phyloP scores from a whole-genome alignment of 2,888 invertebrate species.

The Drosophila limbata region DNA sequence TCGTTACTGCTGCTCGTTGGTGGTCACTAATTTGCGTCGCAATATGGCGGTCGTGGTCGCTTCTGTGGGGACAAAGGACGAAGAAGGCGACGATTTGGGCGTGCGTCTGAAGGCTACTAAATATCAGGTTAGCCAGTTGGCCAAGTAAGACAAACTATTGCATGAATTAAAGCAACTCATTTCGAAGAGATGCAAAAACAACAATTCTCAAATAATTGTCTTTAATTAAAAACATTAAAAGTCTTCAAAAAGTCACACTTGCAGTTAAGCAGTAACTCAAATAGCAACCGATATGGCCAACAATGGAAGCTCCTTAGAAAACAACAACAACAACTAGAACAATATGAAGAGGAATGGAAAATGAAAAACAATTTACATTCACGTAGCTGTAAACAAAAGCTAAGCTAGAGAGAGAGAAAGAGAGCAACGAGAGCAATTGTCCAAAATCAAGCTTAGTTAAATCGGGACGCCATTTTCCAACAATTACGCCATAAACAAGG shows the following conservation, averaged over 20 bases:
- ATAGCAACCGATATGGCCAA: constrained; percentile 17
- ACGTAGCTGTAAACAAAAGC: constrained; percentile 51
- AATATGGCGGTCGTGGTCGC: constrained; percentile 23
- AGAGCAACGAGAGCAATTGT: constrained; percentile 19
- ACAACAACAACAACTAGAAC: constrained; percentile 2
- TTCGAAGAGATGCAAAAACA: constrained; percentile 21
- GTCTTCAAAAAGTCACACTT: constrained; percentile 7
- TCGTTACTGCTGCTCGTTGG: constrained; percentile 38
- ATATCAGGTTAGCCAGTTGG: constrained; percentile 55
- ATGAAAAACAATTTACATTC: constrained; percentile 59
- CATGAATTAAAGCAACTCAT: constrained; percentile 8
- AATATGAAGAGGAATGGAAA: constrained; percentile 6
- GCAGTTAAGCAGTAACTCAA: constrained; percentile 39
- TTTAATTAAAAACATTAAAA: constrained; percentile 52
- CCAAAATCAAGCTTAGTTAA: constrained; percentile 50
- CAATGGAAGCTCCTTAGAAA: neutral
- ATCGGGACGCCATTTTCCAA: constrained; percentile 62
- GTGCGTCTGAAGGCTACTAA: constrained; percentile 66
- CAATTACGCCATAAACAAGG: constrained; percentile 66
- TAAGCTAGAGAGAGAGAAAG: constrained; percentile 11
- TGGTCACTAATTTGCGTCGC: constrained; percentile 58
- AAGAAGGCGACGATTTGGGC: constrained; percentile 22
- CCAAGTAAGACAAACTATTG: constrained; percentile 8
- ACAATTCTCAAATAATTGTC: constrained; percentile 32
- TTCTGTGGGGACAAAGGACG: constrained; percentile 16